phyloP scores from a whole-genome alignment of 53 echinoderm and acorn worm species.

The Glandiceps talaboti region DNA sequence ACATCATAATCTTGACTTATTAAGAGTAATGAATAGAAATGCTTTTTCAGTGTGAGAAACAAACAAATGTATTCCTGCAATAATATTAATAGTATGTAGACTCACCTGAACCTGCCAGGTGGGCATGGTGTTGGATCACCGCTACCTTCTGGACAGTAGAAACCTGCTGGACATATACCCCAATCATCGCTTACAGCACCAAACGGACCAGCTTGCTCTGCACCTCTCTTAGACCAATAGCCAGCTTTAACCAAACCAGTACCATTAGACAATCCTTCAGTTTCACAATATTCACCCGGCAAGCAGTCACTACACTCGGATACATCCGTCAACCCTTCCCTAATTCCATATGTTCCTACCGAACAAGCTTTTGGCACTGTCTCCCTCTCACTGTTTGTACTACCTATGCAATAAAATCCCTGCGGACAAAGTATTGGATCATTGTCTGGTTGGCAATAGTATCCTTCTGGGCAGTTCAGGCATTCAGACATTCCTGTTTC shows the following conservation, averaged over 20 bases:
- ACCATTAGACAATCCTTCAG: constrained; percentile 46
- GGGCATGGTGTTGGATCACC: constrained; percentile 61
- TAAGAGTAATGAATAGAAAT: too few relatives aligned
- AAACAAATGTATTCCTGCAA: too few relatives aligned
- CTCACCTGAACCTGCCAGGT: constrained; percentile 80
- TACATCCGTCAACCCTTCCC: constrained; percentile 38
- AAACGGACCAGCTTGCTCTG: constrained; percentile 73
- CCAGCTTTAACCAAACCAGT: constrained; percentile 62
- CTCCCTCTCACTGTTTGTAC: constrained; percentile 10
- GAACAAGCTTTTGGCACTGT: constrained; percentile 58
- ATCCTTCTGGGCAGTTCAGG: constrained; percentile 43
- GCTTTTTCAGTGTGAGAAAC: too few relatives aligned
- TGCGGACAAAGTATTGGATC: constrained; percentile 79
- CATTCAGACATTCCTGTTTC: constrained; percentile 57
- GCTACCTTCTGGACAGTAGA: constrained; percentile 73
- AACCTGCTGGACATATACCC: constrained; percentile 65
- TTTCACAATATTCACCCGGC: constrained; percentile 69
- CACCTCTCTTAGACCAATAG: constrained; percentile 58
- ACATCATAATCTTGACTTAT: too few relatives aligned
- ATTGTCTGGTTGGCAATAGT: constrained; percentile 70
- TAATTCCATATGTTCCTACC: constrained; percentile 48
- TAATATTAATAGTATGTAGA: neutral
- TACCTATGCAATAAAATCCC: constrained; percentile 83
- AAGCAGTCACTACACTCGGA: constrained; percentile 57
- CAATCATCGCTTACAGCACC: constrained; percentile 59